A percentile compares a stretch with the other conserved stretches of the same genome.
phyloP scores from a whole-genome alignment of 1,140 invertebrate genomes.

The Mamestra configurata region DNA sequence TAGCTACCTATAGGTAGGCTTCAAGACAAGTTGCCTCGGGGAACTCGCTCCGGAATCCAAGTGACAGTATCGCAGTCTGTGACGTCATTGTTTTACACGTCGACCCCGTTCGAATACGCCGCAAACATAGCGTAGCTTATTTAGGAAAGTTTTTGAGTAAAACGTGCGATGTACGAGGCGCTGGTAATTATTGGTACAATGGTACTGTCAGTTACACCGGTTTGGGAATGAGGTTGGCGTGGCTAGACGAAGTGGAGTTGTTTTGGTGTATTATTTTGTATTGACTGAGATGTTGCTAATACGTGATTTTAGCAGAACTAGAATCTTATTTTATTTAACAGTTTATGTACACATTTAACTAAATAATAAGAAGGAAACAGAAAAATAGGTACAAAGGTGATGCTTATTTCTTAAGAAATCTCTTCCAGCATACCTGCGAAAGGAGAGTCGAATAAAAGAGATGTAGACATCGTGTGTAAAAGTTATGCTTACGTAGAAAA shows the following conservation, averaged over 20 bases:
- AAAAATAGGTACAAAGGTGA: too few species aligned
- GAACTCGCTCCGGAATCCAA: conserved; percentile 58
- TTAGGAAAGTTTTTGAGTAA: conserved; percentile 51
- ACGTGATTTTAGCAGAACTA: too few species aligned
- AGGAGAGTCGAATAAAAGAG: too few species aligned
- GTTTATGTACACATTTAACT: too few species aligned
- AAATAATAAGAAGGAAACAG: too few species aligned
- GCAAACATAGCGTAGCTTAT: conserved; percentile 21
- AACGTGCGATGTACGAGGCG: conserved; percentile 24
- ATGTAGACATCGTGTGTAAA: too few species aligned
- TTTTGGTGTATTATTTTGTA: background rate
- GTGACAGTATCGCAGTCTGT: conserved; percentile 66
- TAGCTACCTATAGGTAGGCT: background rate
- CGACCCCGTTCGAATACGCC: conserved; percentile 55
- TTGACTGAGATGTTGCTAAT: too few species aligned
- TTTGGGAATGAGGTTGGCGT: background rate
- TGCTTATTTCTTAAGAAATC: too few species aligned
- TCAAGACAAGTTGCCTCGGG: conserved; percentile 56
- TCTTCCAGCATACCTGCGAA: too few species aligned
- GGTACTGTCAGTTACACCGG: background rate
- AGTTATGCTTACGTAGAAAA: too few species aligned
- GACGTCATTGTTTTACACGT: conserved; percentile 67
- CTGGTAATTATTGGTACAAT: conserved; percentile 51
- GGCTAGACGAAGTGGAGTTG: background rate
- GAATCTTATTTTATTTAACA: too few species aligned